Conservation (phyloP, 2,113 vertebrate species). For the Stigmatopora nigra region DNA sequence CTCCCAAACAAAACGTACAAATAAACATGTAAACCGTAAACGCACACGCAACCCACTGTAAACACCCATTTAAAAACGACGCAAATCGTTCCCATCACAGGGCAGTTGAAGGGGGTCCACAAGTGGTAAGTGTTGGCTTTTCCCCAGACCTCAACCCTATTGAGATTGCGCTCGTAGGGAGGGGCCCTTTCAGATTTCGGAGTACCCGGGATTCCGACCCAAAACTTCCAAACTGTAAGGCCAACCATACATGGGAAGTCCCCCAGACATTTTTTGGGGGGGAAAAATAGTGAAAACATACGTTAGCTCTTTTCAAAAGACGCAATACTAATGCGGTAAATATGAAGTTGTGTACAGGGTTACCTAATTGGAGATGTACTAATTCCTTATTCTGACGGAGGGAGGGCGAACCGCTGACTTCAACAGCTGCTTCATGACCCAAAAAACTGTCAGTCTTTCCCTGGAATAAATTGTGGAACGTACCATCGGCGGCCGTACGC, state of each 20-base stretch:
- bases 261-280: neutral
- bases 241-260: neutral
- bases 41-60: too few species aligned
- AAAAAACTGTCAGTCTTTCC: slow-evolving; percentile 88
- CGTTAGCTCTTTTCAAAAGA: neutral
- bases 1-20: neutral
- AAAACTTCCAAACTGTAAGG: neutral
- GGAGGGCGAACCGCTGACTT: slow-evolving; percentile 75
- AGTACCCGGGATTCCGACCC: neutral
- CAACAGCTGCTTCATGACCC: slow-evolving; percentile 86
- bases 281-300: neutral
- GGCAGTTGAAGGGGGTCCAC: too few species aligned
- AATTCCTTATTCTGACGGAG: slow-evolving; percentile 81
- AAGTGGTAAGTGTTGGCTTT: too few species aligned
- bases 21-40: too few species aligned
- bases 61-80: too few species aligned
- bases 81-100: too few species aligned
- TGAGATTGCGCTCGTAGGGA: too few species aligned
- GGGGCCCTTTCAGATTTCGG: too few species aligned
- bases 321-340: neutral
- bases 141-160: too few species aligned
- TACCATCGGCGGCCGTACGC: slow-evolving; percentile 60
- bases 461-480: slow-evolving; percentile 84
- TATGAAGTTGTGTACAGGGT: slow-evolving; percentile 37
- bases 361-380: slow-evolving; percentile 83